phyloP scores from a whole-genome alignment of 2,797 vertebrate genomes.

The Rhodeus uyekii region DNA sequence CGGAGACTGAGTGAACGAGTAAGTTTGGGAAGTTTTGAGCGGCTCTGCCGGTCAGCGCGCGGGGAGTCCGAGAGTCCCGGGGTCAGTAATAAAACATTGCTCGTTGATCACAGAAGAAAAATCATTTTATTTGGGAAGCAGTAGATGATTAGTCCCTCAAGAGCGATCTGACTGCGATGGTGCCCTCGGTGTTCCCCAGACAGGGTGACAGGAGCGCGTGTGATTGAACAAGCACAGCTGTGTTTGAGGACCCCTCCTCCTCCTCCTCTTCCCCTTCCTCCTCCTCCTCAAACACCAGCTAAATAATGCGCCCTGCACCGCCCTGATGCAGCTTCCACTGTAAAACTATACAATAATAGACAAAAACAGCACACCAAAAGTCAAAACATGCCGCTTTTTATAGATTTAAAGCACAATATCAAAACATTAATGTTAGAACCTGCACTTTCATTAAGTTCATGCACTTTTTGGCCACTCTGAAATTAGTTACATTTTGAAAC shows the following conservation, averaged over 20 bases:
- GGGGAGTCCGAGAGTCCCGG: slow-evolving; percentile 39
- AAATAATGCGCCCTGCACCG: slow-evolving; percentile 36
- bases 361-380: background rate
- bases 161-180: slow-evolving; percentile 35
- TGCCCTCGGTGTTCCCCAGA: slow-evolving; percentile 46
- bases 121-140: background rate
- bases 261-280: too few relatives aligned
- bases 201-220: slow-evolving; percentile 61
- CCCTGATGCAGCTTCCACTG: background rate
- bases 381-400: background rate
- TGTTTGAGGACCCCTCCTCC: slow-evolving; percentile 62
- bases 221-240: slow-evolving; percentile 68
- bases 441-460: background rate
- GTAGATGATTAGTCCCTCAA: background rate
- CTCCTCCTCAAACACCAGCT: slow-evolving; percentile 17
- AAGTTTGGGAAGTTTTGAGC: slow-evolving; percentile 3
- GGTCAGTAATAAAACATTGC: slow-evolving; percentile 56
- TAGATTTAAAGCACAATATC: too few relatives aligned
- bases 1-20: slow-evolving; percentile 25
- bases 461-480: background rate
- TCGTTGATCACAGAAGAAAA: background rate
- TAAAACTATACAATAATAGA: background rate
- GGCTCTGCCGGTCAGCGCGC: slow-evolving; percentile 40
- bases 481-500: background rate
- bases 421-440: background rate